phyloP scores from a whole-genome alignment of 1,140 invertebrate genomes.

The Hyphantria cunea region DNA sequence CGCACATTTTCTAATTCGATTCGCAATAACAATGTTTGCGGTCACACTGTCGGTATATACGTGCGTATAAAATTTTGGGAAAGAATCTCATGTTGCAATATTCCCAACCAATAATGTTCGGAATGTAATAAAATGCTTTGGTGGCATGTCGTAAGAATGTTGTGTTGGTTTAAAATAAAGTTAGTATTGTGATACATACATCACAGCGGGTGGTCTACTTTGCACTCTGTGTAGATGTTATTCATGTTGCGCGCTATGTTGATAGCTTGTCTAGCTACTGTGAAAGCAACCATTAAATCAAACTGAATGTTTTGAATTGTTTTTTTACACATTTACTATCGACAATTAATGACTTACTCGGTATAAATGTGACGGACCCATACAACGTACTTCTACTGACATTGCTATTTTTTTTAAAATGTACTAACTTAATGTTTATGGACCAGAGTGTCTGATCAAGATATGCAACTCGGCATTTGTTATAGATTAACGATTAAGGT shows the following conservation, averaged over 20 bases:
- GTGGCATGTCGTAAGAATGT: slow-evolving; percentile 8
- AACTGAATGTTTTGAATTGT: no score
- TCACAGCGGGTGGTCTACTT: slow-evolving; percentile 15
- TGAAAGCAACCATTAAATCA: slow-evolving; percentile 1
- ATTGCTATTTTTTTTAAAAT: no score
- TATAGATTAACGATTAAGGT: no score
- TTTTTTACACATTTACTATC: no score
- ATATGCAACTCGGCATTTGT: no score
- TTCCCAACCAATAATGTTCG: slow-evolving; percentile 2
- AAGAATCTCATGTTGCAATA: slow-evolving; percentile 14
- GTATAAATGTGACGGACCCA: no score
- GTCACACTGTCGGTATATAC: slow-evolving; percentile 42
- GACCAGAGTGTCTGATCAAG: no score
- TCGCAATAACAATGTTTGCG: slow-evolving; percentile 49
- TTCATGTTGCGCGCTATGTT: slow-evolving; percentile 11
- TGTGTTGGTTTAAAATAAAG: slow-evolving; percentile 2
- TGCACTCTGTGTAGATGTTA: slow-evolving; percentile 4
- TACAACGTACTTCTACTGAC: no score
- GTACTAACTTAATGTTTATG: no score
- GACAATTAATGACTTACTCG: no score
- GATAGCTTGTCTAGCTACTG: slow-evolving; percentile 5
- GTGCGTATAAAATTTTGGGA: slow-evolving; percentile 41
- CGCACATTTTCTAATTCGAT: slow-evolving; percentile 50
- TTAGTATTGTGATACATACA: slow-evolving; percentile 14
- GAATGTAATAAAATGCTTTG: slow-evolving; percentile 1